Evolutionary conservation across 1,140 invertebrate genomes (phyloP).

Genomic region (Vollenhovia emeryi): DNA sequence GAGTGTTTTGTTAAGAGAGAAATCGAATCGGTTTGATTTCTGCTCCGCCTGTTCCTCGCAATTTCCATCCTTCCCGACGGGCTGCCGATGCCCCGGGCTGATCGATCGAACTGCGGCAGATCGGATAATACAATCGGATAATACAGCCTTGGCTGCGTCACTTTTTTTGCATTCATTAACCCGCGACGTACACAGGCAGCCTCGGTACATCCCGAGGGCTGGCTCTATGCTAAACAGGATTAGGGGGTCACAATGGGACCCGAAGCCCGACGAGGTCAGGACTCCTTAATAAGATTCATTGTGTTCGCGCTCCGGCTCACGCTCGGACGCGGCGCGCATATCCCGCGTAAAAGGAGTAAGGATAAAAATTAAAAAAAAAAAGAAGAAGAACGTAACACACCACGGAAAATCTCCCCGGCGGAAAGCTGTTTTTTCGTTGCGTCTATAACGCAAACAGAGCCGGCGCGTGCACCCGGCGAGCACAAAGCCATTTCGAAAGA

Average conservation of each 20-base stretch:
- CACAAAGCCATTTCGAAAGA: slow-evolving; percentile 31
- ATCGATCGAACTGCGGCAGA: background rate
- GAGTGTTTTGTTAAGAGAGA: background rate
- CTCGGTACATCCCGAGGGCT: background rate
- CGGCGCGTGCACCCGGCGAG: background rate
- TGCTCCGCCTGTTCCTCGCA: no score
- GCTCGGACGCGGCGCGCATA: slow-evolving; percentile 50
- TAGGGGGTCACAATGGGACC: slow-evolving; percentile 49
- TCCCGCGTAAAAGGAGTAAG: slow-evolving; percentile 29
- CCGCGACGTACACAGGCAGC: slow-evolving; percentile 8
- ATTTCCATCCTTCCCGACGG: background rate
- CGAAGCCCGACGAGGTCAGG: slow-evolving; percentile 35
- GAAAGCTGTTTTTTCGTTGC: slow-evolving; percentile 48
- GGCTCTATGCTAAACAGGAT: slow-evolving; percentile 59
- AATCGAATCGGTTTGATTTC: background rate
- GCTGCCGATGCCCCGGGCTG: background rate
- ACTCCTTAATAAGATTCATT: slow-evolving; percentile 57
- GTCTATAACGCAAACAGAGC: slow-evolving; percentile 33
- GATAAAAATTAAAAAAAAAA: background rate
- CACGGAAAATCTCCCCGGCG: slow-evolving; percentile 34
- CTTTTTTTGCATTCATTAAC: slow-evolving; percentile 39
- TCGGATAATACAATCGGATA: slow-evolving; percentile 26
- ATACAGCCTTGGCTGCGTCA: background rate
- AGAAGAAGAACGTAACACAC: background rate
- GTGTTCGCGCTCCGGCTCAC: slow-evolving; percentile 42